Base-by-base conservation (phyloP, 64 coral and sea anemone species). In the Dendrophyllia cribrosa region DNA sequence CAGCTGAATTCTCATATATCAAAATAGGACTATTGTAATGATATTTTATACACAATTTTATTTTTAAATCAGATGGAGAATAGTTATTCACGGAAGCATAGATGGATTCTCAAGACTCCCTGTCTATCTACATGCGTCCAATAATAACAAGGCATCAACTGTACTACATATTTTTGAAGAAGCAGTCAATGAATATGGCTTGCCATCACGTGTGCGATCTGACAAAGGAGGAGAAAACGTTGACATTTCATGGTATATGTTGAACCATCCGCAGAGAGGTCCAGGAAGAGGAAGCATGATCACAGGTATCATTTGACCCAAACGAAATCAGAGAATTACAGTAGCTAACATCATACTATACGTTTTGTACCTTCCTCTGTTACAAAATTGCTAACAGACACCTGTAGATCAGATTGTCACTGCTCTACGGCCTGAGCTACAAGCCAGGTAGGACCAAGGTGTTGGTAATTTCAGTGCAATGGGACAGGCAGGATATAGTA, bases 141-240 rank as follows among this genome's bases (percentile, higher is more conserved):
- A 56, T 46, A 90, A 90, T 58, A 90, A 81, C 49, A 90, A 82
- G 44, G 88, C 88, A 58, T 14, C 20, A 53, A 84, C 87, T 58
- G 93, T 94, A 66, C 70, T 85, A 44, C 44, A 70, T 58, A 62
- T 89, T 13, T 94, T 94, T 76, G 25, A n/a, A 43, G 19, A 94
- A 50, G 72, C 78, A 66, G 87, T 94, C 10, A 50, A 70, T 89
- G 70, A 94, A 44, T 94, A 66, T 89, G 87, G 93, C 14, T 69
- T 94, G 43, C 92, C 86, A 82, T 89, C 92, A 25, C 63, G 86
- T 26, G 86, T 89, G 66, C 49, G 93, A 6, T 94, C 93, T 66
- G 93, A 94, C 86, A 75, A 66, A 83, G 93, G 87, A 65, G 80
- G 58, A 10, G 87, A 94, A 45, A 93, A 82, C 62, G 82, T 87